Base-by-base conservation (phyloP, 2,888 invertebrate genomes). In the Lampropteryx suffumata region DNA sequence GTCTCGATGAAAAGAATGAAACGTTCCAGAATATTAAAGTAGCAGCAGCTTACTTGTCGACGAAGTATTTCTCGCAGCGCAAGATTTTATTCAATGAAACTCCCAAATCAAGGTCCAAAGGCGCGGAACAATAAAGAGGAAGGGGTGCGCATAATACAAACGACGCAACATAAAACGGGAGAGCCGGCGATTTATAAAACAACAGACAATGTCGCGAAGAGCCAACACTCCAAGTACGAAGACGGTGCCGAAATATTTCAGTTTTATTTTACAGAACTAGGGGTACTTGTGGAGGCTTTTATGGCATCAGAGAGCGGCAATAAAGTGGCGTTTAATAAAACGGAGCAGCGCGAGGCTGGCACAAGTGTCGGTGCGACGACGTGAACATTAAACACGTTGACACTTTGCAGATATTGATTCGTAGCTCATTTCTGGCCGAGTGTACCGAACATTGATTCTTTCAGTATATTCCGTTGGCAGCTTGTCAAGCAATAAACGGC, bases 401-500 rank as follows among this genome's bases (percentile, higher is more conserved):
- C 69, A 69, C 68, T 65, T 54, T 50, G 61, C 57, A 59, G 61
- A 67, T 73, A 74, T 73, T 66, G 69, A 71, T 71, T 72, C 67
- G 50, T 53, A 65, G 64, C 65, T 67, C 68, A 69, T 76, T 74
- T 67, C 62, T 65, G 57, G 51, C 41, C 35, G 54, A 66, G 59
- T 62, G 63, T 61, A 64, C 60, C 60, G 59, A 64, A 61, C 65
- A 68, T 59, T 64, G 80, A 81, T 82, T 80, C 76, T 72, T 57
- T 67, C 60, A 60, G 65, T 62, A 65, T 60, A 63, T 64, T 61
- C 51, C 76, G n/a, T n/a, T 82, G 82, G 80, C 84, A 81, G 68
- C 73, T 76, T 79, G 79, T 81, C 81, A 82, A 77, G 83, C 67
- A 76, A 82, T 86, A 85, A 84, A 73, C 73, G 73, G 80, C 76